phyloP scores from a whole-genome alignment of 2,888 invertebrate species.

The Nephrocerus scutellatus region DNA sequence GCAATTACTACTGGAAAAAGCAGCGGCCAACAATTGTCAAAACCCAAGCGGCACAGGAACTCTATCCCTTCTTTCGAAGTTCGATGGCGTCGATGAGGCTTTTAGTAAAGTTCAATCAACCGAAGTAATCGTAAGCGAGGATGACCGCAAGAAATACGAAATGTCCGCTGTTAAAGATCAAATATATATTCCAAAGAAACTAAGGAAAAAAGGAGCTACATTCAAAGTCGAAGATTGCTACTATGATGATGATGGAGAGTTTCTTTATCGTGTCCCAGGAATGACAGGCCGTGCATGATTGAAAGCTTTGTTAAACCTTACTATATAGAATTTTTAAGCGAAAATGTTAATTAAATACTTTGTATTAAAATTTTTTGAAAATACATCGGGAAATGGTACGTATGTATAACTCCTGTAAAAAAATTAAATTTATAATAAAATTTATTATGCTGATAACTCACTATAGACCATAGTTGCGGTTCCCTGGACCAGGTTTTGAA shows the following conservation, averaged over 20 bases:
- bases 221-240: slow-evolving; percentile 73
- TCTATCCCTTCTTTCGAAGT: not conserved
- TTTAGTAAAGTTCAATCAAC: slow-evolving; percentile 32
- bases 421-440: too few species aligned
- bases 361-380: too few species aligned
- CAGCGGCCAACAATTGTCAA: slow-evolving; percentile 12
- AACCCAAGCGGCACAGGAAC: slow-evolving; percentile 31
- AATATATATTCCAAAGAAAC: slow-evolving; percentile 63
- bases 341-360: too few species aligned
- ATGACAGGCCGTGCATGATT: too few species aligned
- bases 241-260: slow-evolving; percentile 72
- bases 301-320: too few species aligned
- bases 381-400: too few species aligned
- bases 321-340: too few species aligned
- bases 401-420: too few species aligned
- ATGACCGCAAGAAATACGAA: slow-evolving; percentile 35
- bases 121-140: slow-evolving; percentile 38
- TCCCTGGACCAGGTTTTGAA: too few species aligned
- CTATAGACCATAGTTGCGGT: too few species aligned
- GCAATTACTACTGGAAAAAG: slow-evolving; percentile 6
- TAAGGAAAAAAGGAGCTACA: slow-evolving; percentile 57
- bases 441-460: too few species aligned
- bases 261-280: slow-evolving; percentile 72
- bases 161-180: slow-evolving; percentile 45
- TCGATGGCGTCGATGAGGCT: not conserved